Percentiles rank a stretch among this genome's conserved stretches.
These are phyloP conservation scores for Erethizon dorsatum DNA, from an alignment of 2,797 vertebrate genomes.

Conservation along the genomic window DNA sequence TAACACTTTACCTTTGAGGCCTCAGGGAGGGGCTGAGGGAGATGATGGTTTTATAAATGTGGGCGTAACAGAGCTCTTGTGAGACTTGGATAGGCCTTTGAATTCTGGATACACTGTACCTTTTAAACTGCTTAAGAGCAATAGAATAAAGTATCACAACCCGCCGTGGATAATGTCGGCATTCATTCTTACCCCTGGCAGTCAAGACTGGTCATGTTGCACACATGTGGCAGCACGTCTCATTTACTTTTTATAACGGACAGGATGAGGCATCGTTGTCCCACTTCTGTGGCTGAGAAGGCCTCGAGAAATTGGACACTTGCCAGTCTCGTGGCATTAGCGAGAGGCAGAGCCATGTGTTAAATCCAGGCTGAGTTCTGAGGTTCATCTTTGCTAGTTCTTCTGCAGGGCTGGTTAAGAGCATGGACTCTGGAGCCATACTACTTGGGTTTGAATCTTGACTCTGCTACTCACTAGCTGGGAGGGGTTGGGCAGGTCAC, in stretches of 20 bases:
- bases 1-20: constrained; percentile 21
- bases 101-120: constrained; percentile 53
- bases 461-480: background rate
- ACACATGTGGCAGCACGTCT: fast-evolving
- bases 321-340: background rate
- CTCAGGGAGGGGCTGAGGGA: background rate
- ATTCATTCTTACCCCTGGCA: constrained; percentile 3
- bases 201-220: background rate
- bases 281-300: background rate
- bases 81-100: constrained; percentile 38
- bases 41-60: constrained; percentile 43
- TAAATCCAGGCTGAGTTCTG: background rate
- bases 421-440: background rate
- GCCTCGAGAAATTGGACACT: background rate
- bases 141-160: background rate
- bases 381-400: background rate
- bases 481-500: background rate
- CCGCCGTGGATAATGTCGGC: background rate
- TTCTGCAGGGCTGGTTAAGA: background rate
- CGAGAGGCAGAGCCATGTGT: background rate
- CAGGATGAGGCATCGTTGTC: background rate
- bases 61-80: constrained; percentile 40
- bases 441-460: background rate
- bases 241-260: background rate
- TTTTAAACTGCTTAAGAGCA: constrained; percentile 9